These are phyloP conservation scores for Tineola bisselliella DNA, from an alignment of 2,888 invertebrate species.

Conservation along the genomic window DNA sequence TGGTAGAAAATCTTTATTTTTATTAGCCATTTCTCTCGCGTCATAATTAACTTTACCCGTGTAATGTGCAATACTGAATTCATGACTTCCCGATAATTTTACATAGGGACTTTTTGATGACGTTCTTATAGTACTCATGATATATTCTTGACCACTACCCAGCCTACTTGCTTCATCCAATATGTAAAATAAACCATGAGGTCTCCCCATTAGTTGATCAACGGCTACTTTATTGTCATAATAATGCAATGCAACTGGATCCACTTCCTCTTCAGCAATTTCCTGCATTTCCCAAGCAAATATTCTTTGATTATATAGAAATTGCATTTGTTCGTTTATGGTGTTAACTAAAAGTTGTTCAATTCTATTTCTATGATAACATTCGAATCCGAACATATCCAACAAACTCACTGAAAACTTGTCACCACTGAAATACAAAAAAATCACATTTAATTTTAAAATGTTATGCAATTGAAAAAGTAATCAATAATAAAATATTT, in stretches of 20 bases:
- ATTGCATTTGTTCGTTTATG: conserved; percentile 93
- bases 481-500: neutral
- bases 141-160: conserved; percentile 74
- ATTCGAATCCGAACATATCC: conserved; percentile 94
- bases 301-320: conserved; percentile 89
- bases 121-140: conserved; percentile 71
- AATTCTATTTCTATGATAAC: conserved; percentile 84
- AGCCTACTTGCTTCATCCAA: conserved; percentile 88
- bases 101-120: conserved; percentile 64
- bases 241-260: conserved; percentile 76
- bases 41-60: conserved; percentile 90
- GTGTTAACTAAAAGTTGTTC: conserved; percentile 91
- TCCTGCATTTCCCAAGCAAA: conserved; percentile 91
- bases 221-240: conserved; percentile 90
- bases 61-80: conserved; percentile 89
- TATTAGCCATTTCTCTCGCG: conserved; percentile 83
- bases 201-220: conserved; percentile 87
- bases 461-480: too few relatives aligned
- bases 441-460: neutral
- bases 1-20: conserved; percentile 90
- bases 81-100: conserved; percentile 68
- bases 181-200: conserved; percentile 82
- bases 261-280: conserved; percentile 82
- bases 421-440: conserved; percentile 75
- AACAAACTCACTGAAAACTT: conserved; percentile 82